Evolutionary conservation across 1,140 invertebrate species (phyloP).

Genomic region (Hetaerina americana): DNA sequence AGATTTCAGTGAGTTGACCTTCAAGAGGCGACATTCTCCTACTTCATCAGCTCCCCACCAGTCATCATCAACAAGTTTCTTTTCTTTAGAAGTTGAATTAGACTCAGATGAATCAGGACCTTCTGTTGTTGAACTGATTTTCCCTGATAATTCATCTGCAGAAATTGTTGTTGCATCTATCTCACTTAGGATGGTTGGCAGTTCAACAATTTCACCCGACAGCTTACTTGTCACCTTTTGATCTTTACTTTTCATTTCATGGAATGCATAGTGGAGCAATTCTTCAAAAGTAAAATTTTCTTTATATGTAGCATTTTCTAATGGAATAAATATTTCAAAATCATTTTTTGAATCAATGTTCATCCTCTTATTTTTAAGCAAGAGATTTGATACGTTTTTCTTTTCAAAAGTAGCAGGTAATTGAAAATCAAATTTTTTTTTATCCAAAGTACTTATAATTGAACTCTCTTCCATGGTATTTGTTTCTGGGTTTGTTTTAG

Average conservation of each 20-base stretch:
- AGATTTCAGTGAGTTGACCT: slow-evolving; percentile 37
- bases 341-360: too few species aligned
- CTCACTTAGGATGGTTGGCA: background rate
- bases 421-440: too few species aligned
- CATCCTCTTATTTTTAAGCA: too few species aligned
- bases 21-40: slow-evolving; percentile 54
- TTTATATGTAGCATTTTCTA: too few species aligned
- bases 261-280: background rate
- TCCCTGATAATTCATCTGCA: background rate
- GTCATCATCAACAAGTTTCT: slow-evolving; percentile 14
- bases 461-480: too few species aligned
- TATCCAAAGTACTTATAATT: too few species aligned
- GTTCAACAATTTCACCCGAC: too few species aligned
- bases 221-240: background rate
- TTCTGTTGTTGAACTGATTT: background rate
- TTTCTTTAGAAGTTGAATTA: slow-evolving; percentile 1
- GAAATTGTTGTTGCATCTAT: background rate
- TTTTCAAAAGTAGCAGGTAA: too few species aligned
- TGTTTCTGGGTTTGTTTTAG: too few species aligned
- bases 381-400: too few species aligned
- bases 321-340: background rate
- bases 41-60: slow-evolving; percentile 39
- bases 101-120: background rate
- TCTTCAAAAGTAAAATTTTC: background rate
- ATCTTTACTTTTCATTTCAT: background rate